phyloP scores from a whole-genome alignment of 2,888 invertebrate genomes.

The Andrena praecox region DNA sequence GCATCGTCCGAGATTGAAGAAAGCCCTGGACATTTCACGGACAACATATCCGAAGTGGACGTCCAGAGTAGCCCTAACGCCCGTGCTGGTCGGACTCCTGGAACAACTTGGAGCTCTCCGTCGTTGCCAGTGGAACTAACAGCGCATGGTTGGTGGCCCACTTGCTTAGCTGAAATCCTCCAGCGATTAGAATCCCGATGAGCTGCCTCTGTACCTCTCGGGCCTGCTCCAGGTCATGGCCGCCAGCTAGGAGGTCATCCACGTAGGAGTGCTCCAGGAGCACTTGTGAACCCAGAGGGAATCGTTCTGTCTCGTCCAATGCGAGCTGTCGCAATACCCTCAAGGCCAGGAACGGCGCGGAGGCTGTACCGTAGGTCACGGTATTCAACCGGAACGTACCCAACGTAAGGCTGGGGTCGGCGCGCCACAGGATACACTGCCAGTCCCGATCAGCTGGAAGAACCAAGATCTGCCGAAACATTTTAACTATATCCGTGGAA shows the following conservation, averaged over 20 bases:
- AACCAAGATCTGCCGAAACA: background rate
- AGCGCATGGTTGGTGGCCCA: background rate
- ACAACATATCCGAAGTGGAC: background rate
- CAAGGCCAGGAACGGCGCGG: background rate
- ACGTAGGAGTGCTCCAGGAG: background rate
- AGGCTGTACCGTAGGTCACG: background rate
- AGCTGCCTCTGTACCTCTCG: background rate
- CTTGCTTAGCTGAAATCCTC: background rate
- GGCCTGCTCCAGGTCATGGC: background rate
- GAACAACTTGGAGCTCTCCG: background rate
- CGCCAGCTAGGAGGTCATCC: background rate
- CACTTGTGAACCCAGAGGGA: background rate
- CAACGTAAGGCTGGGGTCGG: background rate
- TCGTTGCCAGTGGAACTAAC: background rate
- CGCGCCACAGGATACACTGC: background rate
- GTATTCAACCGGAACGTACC: background rate
- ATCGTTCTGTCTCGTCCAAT: background rate
- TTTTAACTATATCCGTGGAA: background rate
- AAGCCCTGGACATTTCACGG: background rate
- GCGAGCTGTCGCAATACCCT: background rate
- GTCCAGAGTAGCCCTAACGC: background rate
- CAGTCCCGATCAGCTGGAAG: background rate
- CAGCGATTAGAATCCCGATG: accelerated
- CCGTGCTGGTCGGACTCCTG: background rate
- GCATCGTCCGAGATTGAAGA: background rate